Base-by-base conservation (phyloP, 2,797 vertebrate genomes). In the Chaetodon trifasciatus region DNA sequence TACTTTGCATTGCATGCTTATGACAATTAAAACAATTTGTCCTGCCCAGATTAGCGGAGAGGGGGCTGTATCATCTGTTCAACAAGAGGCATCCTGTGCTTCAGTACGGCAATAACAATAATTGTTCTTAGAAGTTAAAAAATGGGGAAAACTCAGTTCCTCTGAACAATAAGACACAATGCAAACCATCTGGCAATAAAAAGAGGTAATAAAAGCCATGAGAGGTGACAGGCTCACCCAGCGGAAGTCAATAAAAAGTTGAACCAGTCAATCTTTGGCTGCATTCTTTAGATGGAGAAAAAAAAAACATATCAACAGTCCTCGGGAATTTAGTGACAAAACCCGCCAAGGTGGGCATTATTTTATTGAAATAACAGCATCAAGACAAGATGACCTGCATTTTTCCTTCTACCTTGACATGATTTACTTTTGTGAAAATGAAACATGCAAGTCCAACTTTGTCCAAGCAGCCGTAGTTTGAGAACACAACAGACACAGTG, bases 171-270 rank as follows among this genome's bases (percentile, higher is more conserved):
- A 8, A 12, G 24, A 37, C 37, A 53, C 24, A n/a, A 32, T 23
- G 24, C 24, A 32, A 73, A 64, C 49, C 37, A 64, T 55, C 17
- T 53, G 50, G 61, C 13, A 64, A 56, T 44, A 21, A 28, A 58
- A 50, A 8, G 6, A 28, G n/a, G 32, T 37, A 40, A 62, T 52
- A 53, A 61, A 60, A 53, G 47, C 15, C 16, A 17, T 24, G 46
- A 24, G 37, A 40, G 47, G 47, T 23, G 32, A 60, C 8, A 39
- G 12, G 11, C 5, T 13, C 42, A 37, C n/a, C 35, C 16, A 4
- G 16, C 9, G 15, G 6, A 39, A 61, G 13, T 16, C 35, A 4
- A 44, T 57, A 19, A 8, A 72, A 32, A 50, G 6, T 21, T 57
- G 40, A 75, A 10, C 37, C 28, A 53, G 13, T 12, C 7, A 44